Base-by-base conservation (phyloP, 2,888 invertebrate genomes). In the Sinodicranocentrus sp. region DNA sequence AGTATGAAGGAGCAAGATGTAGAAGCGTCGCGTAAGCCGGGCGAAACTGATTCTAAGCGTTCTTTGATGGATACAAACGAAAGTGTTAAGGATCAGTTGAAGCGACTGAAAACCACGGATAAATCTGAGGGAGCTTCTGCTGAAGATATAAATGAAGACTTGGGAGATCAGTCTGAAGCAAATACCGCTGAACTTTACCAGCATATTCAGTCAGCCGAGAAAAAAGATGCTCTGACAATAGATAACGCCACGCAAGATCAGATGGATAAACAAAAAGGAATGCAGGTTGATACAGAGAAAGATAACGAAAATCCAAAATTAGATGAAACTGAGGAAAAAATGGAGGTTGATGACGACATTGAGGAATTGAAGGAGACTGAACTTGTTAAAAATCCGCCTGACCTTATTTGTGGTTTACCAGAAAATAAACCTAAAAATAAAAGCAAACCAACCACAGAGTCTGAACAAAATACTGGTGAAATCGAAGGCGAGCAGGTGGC, bases 141-240 rank as follows among this genome's bases (percentile, higher is more conserved):
- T 87, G 92, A 93, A 13, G 91, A 92, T 91, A 1, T 91, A 2
- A 92, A 92, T 28, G 90, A 90, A 61, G 89, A 91, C 17, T 52
- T 70, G 39, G 84, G 80, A 17, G 85, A 89, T 13, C 90, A 91
- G 0, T 90, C 91, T 0, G 85, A 88, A 5, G 85, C 89, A 67
- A 84, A 84, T 19, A 77, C 89, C 19, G 90, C 91, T 2, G 94
- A 95, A 82, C 93, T 95, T 85, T 97, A 94, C 91, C 95, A 97
- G 90, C 97, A 97, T 90, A 94, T 97, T 1, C 94, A 95, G 89
- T 94, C 96, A 87, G 94, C 95, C 0, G 94, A 95, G 84, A 93
- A 94, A 82, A 88, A 93, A 85, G 94, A 95, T 89, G 92, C 94
- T 76, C 94, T 96, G 86, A 91, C 91, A 26, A 86, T 92, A 70